Conservation (phyloP, 37 sponge, comb jelly and placozoan genomes). For the Amphimedon queenslandica region DNA sequence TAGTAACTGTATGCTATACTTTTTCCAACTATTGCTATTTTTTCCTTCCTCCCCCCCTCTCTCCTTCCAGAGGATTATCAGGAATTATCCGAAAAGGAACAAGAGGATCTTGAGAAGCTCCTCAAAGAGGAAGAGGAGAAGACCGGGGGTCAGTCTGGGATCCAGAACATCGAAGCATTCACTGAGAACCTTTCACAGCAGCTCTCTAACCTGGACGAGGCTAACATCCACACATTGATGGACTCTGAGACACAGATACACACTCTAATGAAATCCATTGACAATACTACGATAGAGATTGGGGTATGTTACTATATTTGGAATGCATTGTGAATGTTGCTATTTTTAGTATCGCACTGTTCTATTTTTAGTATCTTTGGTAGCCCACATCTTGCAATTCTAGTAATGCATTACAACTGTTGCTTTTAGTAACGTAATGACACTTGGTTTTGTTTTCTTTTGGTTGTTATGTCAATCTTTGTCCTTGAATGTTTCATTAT, state of each 20-base stretch:
- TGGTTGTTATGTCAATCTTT: too few relatives aligned
- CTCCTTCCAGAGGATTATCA: conserved; percentile 74
- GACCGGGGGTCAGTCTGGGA: conserved; percentile 24
- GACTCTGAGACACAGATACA: conserved; percentile 74
- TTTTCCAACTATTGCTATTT: too few relatives aligned
- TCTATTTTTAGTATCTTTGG: too few relatives aligned
- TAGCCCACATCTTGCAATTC: too few relatives aligned
- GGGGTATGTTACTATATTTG: not conserved
- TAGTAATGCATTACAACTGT: too few relatives aligned
- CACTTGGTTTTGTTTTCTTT: too few relatives aligned
- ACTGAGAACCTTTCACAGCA: conserved; percentile 84
- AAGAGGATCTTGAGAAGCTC: conserved; percentile 70
- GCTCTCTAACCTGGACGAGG: conserved; percentile 69
- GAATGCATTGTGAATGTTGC: too few relatives aligned
- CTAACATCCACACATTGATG: conserved; percentile 78
- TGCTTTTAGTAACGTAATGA: too few relatives aligned
- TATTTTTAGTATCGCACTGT: too few relatives aligned
- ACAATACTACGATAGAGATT: conserved; percentile 61
- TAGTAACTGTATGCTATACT: too few relatives aligned
- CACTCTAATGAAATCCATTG: conserved; percentile 54
- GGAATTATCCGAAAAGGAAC: conserved; percentile 80
- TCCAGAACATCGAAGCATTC: conserved; percentile 77
- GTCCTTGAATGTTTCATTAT: too few relatives aligned
- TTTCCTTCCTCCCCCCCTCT: too few relatives aligned
- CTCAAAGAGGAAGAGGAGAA: conserved; percentile 35